Percentiles rank a stretch among this genome's conserved stretches.
These are phyloP conservation scores for Oriolus oriolus DNA, from an alignment of 2,113 vertebrate genomes.

Conservation along the genomic window DNA sequence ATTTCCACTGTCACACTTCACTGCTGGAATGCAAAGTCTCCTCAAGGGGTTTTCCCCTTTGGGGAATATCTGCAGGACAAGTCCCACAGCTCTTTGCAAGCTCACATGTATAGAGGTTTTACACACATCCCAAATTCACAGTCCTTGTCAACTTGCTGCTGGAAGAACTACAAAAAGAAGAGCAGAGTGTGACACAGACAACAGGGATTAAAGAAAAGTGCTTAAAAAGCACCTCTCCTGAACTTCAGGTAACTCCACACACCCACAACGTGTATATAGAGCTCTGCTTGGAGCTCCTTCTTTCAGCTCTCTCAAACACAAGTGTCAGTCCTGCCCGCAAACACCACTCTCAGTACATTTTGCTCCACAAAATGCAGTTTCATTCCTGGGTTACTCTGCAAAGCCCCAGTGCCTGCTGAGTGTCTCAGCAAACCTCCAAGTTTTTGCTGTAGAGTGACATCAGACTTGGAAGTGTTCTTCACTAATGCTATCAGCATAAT, in stretches of 20 bases:
- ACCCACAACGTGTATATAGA: rapidly evolving
- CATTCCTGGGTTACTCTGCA: slow-evolving; percentile 3
- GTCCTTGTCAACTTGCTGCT: neutral
- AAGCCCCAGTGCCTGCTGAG: neutral
- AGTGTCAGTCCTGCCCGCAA: neutral
- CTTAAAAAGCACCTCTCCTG: neutral
- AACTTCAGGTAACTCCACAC: neutral
- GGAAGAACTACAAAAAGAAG: neutral
- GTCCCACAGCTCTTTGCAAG: neutral
- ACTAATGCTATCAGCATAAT: slow-evolving; percentile 31
- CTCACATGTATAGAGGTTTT: neutral
- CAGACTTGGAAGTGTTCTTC: slow-evolving; percentile 28
- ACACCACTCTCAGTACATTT: neutral
- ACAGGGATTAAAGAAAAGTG: neutral
- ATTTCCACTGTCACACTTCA: neutral
- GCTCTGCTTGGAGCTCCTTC: neutral
- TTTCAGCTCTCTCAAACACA: neutral
- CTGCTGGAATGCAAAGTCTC: neutral
- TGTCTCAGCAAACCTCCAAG: neutral
- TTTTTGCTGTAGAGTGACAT: slow-evolving; percentile 7
- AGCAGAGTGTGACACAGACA: neutral
- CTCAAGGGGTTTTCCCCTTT: neutral
- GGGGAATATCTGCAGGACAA: neutral
- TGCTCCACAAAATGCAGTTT: neutral
- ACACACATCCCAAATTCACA: neutral